Evolutionary conservation across 2,888 invertebrate genomes (phyloP).

Genomic region (Campoplex capitator): DNA sequence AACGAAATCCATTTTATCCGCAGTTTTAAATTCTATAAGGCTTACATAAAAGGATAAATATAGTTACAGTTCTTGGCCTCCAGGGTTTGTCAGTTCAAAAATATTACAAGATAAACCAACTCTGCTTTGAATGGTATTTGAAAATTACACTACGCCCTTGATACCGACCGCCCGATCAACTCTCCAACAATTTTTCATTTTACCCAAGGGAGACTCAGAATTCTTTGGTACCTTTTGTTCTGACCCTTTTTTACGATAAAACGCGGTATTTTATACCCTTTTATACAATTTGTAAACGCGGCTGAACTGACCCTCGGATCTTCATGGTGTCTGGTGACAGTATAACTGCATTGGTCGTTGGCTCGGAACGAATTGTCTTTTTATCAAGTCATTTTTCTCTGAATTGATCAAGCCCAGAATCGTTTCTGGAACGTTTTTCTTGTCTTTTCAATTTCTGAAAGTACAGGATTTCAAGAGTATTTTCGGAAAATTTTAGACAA

Average conservation of each 20-base stretch:
- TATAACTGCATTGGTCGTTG: not conserved
- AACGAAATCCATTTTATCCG: not conserved
- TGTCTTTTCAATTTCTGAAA: no score
- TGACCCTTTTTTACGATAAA: not conserved
- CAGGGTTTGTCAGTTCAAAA: not conserved
- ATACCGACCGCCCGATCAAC: not conserved
- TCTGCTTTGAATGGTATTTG: not conserved
- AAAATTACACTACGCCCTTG: not conserved
- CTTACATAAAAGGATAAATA: not conserved
- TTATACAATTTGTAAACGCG: not conserved
- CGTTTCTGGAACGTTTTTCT: not conserved
- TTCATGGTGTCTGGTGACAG: not conserved
- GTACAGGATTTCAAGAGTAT: no score
- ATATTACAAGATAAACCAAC: conserved; percentile 3
- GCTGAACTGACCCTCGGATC: not conserved
- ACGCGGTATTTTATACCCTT: not conserved
- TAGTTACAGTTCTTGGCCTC: not conserved
- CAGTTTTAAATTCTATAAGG: not conserved
- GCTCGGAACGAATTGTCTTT: not conserved
- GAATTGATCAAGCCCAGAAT: not conserved
- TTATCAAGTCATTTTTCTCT: not conserved
- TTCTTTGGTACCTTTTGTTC: not conserved
- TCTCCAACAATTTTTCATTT: not conserved
- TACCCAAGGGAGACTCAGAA: not conserved
- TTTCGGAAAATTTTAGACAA: no score